These are phyloP conservation scores for Caenorhabditis wallacei DNA, from an alignment of 2,888 invertebrate genomes.

Conservation along the genomic window DNA sequence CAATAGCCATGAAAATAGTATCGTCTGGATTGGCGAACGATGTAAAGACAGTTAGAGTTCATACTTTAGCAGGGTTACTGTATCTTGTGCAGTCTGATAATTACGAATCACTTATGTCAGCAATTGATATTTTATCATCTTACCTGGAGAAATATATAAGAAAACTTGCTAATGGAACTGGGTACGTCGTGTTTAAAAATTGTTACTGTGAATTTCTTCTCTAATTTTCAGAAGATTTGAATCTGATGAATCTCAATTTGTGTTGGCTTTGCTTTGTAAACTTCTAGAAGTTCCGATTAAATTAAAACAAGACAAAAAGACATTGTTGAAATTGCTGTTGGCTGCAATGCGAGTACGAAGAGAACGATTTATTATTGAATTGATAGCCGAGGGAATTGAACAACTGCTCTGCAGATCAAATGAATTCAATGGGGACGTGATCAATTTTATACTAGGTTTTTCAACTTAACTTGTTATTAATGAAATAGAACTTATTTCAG, in stretches of 20 bases:
- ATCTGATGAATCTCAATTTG: constrained; percentile 40
- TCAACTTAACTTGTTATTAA: background rate
- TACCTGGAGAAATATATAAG: constrained; percentile 45
- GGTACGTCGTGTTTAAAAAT: background rate
- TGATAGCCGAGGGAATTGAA: constrained; percentile 45
- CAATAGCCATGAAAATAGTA: constrained; percentile 30
- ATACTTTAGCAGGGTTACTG: constrained; percentile 74
- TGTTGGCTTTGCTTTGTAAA: constrained; percentile 32
- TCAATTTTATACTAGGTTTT: constrained; percentile 28
- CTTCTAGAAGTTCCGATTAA: constrained; percentile 38
- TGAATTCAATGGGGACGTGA: constrained; percentile 49
- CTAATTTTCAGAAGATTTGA: constrained; percentile 3
- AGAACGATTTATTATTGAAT: constrained; percentile 45
- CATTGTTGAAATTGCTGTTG: constrained; percentile 14
- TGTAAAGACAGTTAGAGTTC: background rate
- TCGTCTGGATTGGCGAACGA: constrained; percentile 40
- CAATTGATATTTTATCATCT: constrained; percentile 48
- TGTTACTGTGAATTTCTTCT: too few species aligned
- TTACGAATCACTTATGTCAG: constrained; percentile 62
- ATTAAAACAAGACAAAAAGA: constrained; percentile 49
- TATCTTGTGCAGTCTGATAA: constrained; percentile 78
- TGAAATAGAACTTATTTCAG: constrained; percentile 14
- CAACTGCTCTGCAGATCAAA: constrained; percentile 49
- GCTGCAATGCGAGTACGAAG: constrained; percentile 32
- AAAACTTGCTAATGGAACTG: constrained; percentile 31